phyloP scores from a whole-genome alignment of 2,113 vertebrate species.

The Carettochelys insculpta region DNA sequence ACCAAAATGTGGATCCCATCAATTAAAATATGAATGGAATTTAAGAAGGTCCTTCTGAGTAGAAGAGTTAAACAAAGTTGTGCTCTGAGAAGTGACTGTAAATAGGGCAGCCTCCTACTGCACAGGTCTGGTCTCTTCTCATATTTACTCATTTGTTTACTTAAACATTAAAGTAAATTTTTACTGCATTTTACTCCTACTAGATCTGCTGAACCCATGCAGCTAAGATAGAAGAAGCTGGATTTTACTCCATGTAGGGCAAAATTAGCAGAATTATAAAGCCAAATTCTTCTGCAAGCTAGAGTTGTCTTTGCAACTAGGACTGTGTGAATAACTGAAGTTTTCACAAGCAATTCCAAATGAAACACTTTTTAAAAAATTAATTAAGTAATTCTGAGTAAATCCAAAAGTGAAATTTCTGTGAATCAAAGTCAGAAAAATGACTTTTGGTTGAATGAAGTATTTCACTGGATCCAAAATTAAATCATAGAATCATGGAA shows the following conservation, averaged over 20 bases:
- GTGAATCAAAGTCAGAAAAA: too few species aligned
- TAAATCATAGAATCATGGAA: too few species aligned
- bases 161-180: background rate
- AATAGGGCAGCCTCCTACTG: constrained; percentile 16
- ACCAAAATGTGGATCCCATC: background rate
- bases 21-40: background rate
- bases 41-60: background rate
- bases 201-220: constrained; percentile 45
- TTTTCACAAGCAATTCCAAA: too few species aligned
- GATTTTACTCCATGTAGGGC: constrained; percentile 30
- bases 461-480: too few species aligned
- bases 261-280: constrained; percentile 59
- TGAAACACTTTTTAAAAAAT: too few species aligned
- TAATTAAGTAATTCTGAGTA: too few species aligned
- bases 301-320: too few species aligned
- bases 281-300: constrained; percentile 37
- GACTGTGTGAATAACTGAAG: too few species aligned
- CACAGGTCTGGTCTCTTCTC: constrained; percentile 7
- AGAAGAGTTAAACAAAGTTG: background rate
- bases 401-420: too few species aligned
- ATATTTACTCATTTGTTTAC: constrained; percentile 23
- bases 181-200: constrained; percentile 36
- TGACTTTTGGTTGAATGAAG: too few species aligned
- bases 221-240: background rate
- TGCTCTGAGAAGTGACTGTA: constrained; percentile 14